These are phyloP conservation scores for Dynastes grantii DNA, from an alignment of 2,888 invertebrate species.

Conservation along the genomic window DNA sequence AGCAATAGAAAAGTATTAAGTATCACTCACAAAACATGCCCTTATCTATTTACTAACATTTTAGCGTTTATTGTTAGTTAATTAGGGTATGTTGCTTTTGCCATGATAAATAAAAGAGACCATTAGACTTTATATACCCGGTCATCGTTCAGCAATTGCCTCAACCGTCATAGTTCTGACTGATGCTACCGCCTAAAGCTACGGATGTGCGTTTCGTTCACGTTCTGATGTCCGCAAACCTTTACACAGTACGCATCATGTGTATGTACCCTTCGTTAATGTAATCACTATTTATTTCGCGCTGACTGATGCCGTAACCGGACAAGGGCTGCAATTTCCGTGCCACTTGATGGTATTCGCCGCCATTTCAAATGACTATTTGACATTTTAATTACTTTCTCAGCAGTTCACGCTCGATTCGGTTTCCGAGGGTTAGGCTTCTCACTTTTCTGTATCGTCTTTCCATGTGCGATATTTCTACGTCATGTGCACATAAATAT, in stretches of 20 bases:
- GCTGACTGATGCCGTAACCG: slow-evolving; percentile 53
- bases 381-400: slow-evolving; percentile 55
- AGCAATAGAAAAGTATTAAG: too few relatives aligned
- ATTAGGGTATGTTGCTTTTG: slow-evolving; percentile 17
- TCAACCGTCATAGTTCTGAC: slow-evolving; percentile 5
- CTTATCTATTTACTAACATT: too few relatives aligned
- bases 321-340: slow-evolving; percentile 56
- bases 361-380: slow-evolving; percentile 52
- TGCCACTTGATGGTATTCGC: slow-evolving; percentile 53
- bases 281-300: slow-evolving; percentile 55
- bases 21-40: too few relatives aligned
- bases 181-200: neutral
- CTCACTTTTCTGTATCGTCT: neutral
- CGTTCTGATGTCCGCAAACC: neutral
- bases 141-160: slow-evolving; percentile 15
- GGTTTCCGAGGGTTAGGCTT: neutral
- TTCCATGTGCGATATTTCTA: neutral
- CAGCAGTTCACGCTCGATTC: slow-evolving; percentile 46
- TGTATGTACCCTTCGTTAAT: slow-evolving; percentile 50
- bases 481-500: neutral
- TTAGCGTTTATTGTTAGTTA: neutral
- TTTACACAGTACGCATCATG: slow-evolving; percentile 30
- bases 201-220: neutral
- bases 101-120: neutral
- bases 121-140: neutral